Evolutionary conservation across 2,113 vertebrate species (phyloP).

Genomic region (Hirundichthys speculiger): DNA sequence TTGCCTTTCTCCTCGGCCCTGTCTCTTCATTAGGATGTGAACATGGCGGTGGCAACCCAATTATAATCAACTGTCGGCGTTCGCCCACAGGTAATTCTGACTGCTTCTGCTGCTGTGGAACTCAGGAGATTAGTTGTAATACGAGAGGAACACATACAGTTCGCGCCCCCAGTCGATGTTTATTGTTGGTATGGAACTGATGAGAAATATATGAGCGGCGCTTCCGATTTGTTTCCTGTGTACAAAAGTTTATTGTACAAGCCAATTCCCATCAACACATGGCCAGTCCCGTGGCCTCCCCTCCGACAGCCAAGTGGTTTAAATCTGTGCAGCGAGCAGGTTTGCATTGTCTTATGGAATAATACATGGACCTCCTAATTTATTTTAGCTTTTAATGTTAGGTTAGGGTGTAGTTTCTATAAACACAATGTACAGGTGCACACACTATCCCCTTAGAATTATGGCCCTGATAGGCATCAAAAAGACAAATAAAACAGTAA

Average conservation of each 20-base stretch:
- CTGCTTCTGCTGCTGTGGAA: conserved; percentile 24
- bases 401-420: too few relatives aligned
- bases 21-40: conserved; percentile 57
- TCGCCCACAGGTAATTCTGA: conserved; percentile 29
- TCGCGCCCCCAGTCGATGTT: neutral
- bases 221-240: neutral
- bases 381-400: too few relatives aligned
- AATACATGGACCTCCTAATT: too few relatives aligned
- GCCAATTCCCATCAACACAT: too few relatives aligned
- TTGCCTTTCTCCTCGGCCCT: conserved; percentile 28
- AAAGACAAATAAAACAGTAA: too few relatives aligned
- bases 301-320: too few relatives aligned
- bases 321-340: too few relatives aligned
- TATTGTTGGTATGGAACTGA: neutral
- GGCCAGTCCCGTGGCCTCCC: too few relatives aligned
- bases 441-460: too few relatives aligned
- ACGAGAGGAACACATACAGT: neutral
- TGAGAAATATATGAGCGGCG: neutral
- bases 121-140: conserved; percentile 24
- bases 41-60: conserved; percentile 46
- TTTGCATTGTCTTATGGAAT: too few relatives aligned
- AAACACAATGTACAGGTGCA: too few relatives aligned
- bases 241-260: neutral
- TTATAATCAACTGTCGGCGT: conserved; percentile 61
- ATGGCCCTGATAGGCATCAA: too few relatives aligned